These are phyloP conservation scores for Puntigrus tetrazona DNA, from an alignment of 2,113 vertebrate genomes.

Conservation along the genomic window DNA sequence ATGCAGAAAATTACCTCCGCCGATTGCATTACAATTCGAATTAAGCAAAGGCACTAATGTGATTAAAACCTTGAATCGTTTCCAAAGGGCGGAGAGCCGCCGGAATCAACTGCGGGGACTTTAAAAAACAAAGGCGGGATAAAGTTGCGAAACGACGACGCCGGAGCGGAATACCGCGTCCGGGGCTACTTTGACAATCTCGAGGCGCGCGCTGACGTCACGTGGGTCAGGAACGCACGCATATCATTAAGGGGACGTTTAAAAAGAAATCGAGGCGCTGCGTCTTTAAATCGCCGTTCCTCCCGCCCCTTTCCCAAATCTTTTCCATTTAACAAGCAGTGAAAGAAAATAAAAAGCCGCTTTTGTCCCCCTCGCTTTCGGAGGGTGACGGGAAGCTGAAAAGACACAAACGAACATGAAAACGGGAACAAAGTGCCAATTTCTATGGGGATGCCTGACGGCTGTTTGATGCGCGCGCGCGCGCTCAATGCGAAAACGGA, in stretches of 20 bases:
- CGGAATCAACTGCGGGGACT: conserved; percentile 68
- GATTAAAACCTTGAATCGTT: conserved; percentile 77
- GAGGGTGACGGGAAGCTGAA: conserved; percentile 80
- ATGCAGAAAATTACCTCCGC: conserved; percentile 82
- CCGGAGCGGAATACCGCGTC: neutral
- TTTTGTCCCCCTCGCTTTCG: conserved; percentile 88
- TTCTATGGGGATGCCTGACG: conserved; percentile 77
- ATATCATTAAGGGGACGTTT: conserved; percentile 71
- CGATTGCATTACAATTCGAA: conserved; percentile 79
- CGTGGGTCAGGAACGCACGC: conserved; percentile 51
- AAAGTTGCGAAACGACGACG: conserved; percentile 15
- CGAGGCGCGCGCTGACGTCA: neutral
- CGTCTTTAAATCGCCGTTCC: conserved; percentile 86
- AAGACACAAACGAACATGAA: conserved; percentile 83
- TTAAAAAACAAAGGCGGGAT: conserved; percentile 62
- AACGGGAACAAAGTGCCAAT: conserved; percentile 89
- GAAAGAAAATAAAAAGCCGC: conserved; percentile 87
- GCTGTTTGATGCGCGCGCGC: conserved; percentile 77
- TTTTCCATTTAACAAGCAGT: conserved; percentile 88
- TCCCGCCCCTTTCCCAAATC: conserved; percentile 85
- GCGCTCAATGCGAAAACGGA: conserved; percentile 69
- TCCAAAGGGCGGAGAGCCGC: conserved; percentile 72
- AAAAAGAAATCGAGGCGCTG: conserved; percentile 74
- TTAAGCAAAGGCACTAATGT: conserved; percentile 68
- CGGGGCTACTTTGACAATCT: neutral